Base-by-base conservation (phyloP, 2,113 vertebrate species). In the Prietella phreatophila region DNA sequence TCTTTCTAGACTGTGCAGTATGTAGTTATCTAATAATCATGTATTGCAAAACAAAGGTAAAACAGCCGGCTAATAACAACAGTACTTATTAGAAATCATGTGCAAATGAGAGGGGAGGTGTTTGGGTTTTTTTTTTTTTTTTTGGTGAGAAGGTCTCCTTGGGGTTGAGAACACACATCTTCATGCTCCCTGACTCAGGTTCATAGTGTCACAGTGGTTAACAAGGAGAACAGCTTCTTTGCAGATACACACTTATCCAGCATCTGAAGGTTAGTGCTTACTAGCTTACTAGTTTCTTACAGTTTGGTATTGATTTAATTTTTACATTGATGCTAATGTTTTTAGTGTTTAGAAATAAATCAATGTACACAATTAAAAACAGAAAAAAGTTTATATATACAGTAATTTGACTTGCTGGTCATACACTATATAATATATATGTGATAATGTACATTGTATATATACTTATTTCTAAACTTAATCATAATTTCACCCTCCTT, bases 101-200 rank as follows among this genome's bases (percentile, higher is more conserved):
- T 91, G 92, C 93, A 93, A 94, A 94, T 94, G 92, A 93, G 93
- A 91, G 91, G 93, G 93, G 94, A 93, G 92, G 93, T 76, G 91
- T 78, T 91, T 47, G 81, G n/a, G 88, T 90, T 75, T 75, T 42
- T 47, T 76, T 76, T 47, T 47, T 75, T 33, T 88, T 91, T 78
- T 78, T 50, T n/a, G 17, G 50, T 36, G 81, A 75, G 89, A 89
- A 87, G 92, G 90, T 93, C 95, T 94, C 93, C 71, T 47, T 91
- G 91, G 94, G 91, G 91, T 94, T 94, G 90, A 94, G 89, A 93
- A 91, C 91, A 91, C 90, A 92, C 88, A 93, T 85, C 86, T 89
- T 93, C 89, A 93, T 83, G 85, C 88, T 92, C 88, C 91, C 88
- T 92, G 90, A 86, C 88, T 93, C 89, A 82, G 47, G 75, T 92